These are phyloP conservation scores for Drosophila sucinea DNA, from an alignment of 1,140 invertebrate genomes.

Conservation along the genomic window DNA sequence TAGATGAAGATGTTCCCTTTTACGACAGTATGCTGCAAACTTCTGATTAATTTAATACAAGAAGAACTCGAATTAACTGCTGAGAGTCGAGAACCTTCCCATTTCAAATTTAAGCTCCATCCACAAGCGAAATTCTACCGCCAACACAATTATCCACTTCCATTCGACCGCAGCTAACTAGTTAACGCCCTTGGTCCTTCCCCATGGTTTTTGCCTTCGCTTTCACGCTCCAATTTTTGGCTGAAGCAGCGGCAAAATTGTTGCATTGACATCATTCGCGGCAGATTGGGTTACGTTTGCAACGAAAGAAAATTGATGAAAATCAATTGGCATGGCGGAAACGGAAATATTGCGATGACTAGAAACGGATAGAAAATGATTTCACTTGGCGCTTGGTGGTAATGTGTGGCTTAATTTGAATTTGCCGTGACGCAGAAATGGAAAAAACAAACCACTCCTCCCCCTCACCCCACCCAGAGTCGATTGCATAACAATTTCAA, in stretches of 20 bases:
- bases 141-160: slow-evolving; percentile 4
- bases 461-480: slow-evolving; percentile 13
- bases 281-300: background rate
- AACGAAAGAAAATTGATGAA: slow-evolving; percentile 15
- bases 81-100: too few relatives aligned
- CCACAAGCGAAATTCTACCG: background rate
- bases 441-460: slow-evolving; percentile 1
- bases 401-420: slow-evolving; percentile 50
- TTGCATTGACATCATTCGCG: background rate
- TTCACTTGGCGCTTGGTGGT: slow-evolving; percentile 15
- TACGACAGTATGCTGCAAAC: too few relatives aligned
- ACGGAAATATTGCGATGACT: slow-evolving; percentile 54
- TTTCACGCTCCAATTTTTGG: background rate
- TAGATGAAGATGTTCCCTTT: too few relatives aligned
- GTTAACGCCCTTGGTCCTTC: background rate
- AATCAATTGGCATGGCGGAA: slow-evolving; percentile 50
- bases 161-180: background rate
- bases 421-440: slow-evolving; percentile 39
- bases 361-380: slow-evolving; percentile 45
- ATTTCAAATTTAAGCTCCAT: too few relatives aligned
- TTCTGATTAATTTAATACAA: too few relatives aligned
- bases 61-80: too few relatives aligned
- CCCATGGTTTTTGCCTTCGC: background rate
- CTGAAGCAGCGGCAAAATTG: background rate
- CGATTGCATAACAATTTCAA: slow-evolving; percentile 62